phyloP scores from a whole-genome alignment of 2,888 invertebrate genomes.

The Seira sanloemensis region DNA sequence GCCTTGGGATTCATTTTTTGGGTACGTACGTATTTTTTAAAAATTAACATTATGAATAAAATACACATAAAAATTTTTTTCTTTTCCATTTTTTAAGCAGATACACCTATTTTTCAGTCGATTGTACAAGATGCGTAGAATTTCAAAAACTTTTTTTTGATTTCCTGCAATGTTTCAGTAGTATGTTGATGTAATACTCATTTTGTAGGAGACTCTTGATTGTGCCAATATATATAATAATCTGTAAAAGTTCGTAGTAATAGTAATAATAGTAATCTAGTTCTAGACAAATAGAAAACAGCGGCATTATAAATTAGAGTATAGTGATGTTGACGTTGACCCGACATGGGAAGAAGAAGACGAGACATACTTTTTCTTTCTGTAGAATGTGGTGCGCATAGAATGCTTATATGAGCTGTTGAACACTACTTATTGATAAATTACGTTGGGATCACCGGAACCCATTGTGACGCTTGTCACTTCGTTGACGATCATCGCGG shows the following conservation, averaged over 20 bases:
- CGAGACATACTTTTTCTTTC: no score
- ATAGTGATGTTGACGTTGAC: no score
- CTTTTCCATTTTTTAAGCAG: neutral
- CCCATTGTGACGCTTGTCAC: constrained; percentile 90
- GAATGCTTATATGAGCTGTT: neutral
- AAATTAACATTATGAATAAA: no score
- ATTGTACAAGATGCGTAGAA: constrained; percentile 13
- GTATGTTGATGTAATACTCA: neutral
- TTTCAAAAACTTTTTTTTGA: neutral
- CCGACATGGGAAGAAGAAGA: no score
- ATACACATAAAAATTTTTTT: no score
- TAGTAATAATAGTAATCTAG: no score
- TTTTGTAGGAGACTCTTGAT: neutral
- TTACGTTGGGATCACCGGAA: constrained; percentile 68
- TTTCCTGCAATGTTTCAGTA: neutral
- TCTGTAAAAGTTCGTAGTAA: neutral
- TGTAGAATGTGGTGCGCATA: neutral
- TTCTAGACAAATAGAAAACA: no score
- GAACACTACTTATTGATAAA: constrained; percentile 41
- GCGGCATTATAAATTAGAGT: no score
- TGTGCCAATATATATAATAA: neutral
- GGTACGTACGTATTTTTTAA: constrained; percentile 1
- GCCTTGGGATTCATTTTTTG: constrained; percentile 23
- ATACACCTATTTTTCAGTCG: constrained; percentile 10
- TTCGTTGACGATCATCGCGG: constrained; percentile 97